Percentiles rank a stretch among this genome's conserved stretches.
Conservation (phyloP, 2,113 vertebrate genomes). For the Protomyctophum bolini region DNA sequence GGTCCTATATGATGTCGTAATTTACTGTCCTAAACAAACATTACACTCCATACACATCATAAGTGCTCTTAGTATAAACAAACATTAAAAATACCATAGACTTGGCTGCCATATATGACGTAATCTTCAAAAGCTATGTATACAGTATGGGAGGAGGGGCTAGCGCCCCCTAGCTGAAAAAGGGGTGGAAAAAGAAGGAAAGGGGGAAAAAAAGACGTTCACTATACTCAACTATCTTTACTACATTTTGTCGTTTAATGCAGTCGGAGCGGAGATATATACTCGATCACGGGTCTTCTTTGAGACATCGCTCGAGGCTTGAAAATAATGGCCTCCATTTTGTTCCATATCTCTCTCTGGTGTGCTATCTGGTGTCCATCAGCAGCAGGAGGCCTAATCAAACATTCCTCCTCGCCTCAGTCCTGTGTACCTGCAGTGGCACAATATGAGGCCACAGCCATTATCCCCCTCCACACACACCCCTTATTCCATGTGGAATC, state of each 20-base stretch:
- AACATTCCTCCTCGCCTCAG: constrained; percentile 55
- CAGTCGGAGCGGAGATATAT: constrained; percentile 40
- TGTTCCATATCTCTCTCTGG: constrained; percentile 35
- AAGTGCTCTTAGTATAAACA: no score
- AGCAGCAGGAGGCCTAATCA: constrained; percentile 55
- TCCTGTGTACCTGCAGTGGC: constrained; percentile 45
- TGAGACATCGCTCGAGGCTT: not conserved
- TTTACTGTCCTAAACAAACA: no score
- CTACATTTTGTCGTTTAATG: not conserved
- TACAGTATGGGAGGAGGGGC: no score
- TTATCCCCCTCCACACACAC: constrained; percentile 61
- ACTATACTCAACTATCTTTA: not conserved
- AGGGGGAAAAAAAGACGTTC: no score
- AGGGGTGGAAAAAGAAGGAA: no score
- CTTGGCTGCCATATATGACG: no score
- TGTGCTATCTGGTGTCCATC: constrained; percentile 58
- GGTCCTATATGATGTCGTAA: no score
- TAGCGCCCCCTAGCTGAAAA: no score
- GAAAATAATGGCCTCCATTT: constrained; percentile 55
- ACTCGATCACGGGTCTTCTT: not conserved
- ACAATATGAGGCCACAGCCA: constrained; percentile 59
- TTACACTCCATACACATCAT: no score
- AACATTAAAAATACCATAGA: no score
- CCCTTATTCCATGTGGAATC: constrained; percentile 17
- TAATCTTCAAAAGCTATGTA: no score